These are phyloP conservation scores for Leptinotarsa juncta DNA, from an alignment of 2,888 invertebrate genomes.

Conservation along the genomic window DNA sequence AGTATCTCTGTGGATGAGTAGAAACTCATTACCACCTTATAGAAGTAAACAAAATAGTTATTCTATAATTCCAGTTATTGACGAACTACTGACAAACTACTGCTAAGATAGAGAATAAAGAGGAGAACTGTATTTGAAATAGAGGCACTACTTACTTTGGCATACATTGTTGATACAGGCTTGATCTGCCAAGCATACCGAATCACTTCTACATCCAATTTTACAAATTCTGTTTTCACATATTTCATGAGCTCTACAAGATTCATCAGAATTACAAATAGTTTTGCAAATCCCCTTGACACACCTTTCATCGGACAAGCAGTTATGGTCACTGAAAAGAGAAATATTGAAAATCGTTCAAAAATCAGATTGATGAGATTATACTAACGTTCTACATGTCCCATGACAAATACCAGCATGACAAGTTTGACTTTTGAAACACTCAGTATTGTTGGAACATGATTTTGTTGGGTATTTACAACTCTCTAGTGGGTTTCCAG, in stretches of 20 bases:
- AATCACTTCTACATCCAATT: constrained; percentile 87
- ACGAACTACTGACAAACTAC: too few relatives aligned
- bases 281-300: constrained; percentile 84
- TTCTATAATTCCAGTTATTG: too few relatives aligned
- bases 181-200: constrained; percentile 78
- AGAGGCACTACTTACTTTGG: constrained; percentile 69
- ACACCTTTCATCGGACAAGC: constrained; percentile 88
- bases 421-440: constrained; percentile 77
- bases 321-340: constrained; percentile 78
- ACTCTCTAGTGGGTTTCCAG: constrained; percentile 79
- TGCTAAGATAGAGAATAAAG: neutral
- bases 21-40: too few relatives aligned
- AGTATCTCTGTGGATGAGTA: too few relatives aligned
- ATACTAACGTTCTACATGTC: constrained; percentile 77
- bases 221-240: constrained; percentile 89
- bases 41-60: too few relatives aligned
- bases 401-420: constrained; percentile 83
- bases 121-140: neutral
- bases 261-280: constrained; percentile 87
- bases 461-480: constrained; percentile 77
- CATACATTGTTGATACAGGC: constrained; percentile 88
- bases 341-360: neutral
- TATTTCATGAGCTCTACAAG: constrained; percentile 84
- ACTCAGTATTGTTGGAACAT: constrained; percentile 77
- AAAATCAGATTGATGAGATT: neutral